These are phyloP conservation scores for Conops quadrifasciatus DNA, from an alignment of 2,888 invertebrate species.

Conservation along the genomic window DNA sequence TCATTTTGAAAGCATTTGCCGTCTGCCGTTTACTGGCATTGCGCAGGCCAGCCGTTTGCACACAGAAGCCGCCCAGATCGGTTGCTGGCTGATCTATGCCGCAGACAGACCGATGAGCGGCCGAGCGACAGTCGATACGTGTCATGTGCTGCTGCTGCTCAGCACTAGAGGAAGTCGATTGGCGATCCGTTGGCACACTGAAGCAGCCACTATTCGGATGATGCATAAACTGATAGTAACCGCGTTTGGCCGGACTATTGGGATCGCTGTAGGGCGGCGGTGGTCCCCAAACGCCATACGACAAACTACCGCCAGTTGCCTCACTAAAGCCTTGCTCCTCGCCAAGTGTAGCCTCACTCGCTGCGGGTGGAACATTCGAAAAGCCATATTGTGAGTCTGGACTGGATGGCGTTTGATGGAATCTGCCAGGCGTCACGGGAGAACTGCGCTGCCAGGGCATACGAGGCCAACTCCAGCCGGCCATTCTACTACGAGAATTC, in stretches of 20 bases:
- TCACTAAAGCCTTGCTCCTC: constrained; percentile 67
- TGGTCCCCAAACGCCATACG: constrained; percentile 82
- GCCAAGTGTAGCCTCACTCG: constrained; percentile 40
- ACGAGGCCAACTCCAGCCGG: constrained; percentile 76
- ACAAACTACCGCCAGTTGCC: constrained; percentile 66
- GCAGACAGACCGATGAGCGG: constrained; percentile 4
- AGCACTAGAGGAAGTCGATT: constrained; percentile 48
- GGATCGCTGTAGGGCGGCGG: constrained; percentile 89
- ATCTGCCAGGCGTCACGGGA: constrained; percentile 60
- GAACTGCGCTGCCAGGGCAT: constrained; percentile 75
- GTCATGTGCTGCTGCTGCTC: constrained; percentile 39
- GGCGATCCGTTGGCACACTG: constrained; percentile 48
- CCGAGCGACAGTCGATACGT: constrained; percentile 18
- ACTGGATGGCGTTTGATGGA: constrained; percentile 73
- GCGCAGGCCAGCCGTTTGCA: constrained; percentile 43
- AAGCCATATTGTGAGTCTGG: constrained; percentile 87
- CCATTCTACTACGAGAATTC: constrained; percentile 50
- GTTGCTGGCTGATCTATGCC: constrained; percentile 4
- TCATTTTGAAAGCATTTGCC: constrained; percentile 48
- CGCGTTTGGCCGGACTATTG: constrained; percentile 73
- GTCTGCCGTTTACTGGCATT: constrained; percentile 30
- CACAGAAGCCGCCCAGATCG: constrained; percentile 39
- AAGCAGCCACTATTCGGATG: constrained; percentile 45
- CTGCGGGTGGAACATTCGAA: constrained; percentile 62
- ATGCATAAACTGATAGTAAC: constrained; percentile 62